Evolutionary conservation across 2,113 vertebrate genomes (phyloP).

Genomic region (Bambusicola thoracicus): DNA sequence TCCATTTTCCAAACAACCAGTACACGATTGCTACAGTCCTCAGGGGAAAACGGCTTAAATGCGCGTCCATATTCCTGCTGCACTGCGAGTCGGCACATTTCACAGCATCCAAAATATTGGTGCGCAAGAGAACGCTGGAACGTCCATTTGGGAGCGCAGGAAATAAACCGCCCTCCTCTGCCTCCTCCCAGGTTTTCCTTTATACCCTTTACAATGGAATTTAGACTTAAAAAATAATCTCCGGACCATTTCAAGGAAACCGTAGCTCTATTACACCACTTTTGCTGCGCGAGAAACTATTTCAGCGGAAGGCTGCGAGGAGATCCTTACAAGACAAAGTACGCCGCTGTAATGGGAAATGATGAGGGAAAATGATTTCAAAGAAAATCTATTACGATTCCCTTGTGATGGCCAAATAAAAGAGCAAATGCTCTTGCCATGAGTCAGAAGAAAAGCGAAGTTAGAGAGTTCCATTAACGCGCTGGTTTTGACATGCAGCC

Average conservation of each 20-base stretch:
- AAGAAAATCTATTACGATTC: conserved; percentile 70
- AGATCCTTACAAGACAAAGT: conserved; percentile 47
- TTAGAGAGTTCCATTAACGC: conserved; percentile 43
- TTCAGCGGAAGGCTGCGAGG: conserved; percentile 36
- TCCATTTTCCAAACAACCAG: conserved; percentile 55
- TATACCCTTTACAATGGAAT: conserved; percentile 32
- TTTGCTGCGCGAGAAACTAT: conserved; percentile 28
- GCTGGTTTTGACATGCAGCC: conserved; percentile 37
- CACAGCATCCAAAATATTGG: conserved; percentile 30
- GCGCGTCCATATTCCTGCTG: not conserved
- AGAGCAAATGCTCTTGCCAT: conserved; percentile 53
- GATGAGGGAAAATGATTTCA: conserved; percentile 71
- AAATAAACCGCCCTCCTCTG: conserved; percentile 9
- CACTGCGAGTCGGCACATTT: conserved; percentile 12
- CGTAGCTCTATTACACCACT: conserved; percentile 7
- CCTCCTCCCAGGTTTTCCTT: not conserved
- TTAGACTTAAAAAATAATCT: not conserved
- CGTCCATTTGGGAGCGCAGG: conserved; percentile 29
- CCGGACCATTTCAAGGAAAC: conserved; percentile 21
- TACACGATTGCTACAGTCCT: conserved; percentile 29
- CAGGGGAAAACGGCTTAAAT: conserved; percentile 7
- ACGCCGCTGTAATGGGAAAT: conserved; percentile 61
- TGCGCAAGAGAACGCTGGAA: not conserved
- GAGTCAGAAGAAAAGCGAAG: conserved; percentile 52
- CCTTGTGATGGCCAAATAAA: conserved; percentile 66